These are phyloP conservation scores for Alaudala cheleensis DNA, from an alignment of 2,113 vertebrate genomes.

Conservation along the genomic window DNA sequence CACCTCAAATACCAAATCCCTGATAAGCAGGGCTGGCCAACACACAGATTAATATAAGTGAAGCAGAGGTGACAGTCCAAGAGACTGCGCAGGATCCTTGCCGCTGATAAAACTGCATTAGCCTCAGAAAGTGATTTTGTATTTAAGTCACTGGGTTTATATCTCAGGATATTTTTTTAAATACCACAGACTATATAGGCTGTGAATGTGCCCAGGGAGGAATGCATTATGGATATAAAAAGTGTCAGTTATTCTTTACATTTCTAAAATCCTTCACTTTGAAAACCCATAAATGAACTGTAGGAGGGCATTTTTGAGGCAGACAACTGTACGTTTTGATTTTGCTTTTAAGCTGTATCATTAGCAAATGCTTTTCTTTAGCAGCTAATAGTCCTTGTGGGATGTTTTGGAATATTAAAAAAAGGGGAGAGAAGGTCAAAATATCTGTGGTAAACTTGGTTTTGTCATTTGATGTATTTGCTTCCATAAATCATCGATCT, in stretches of 20 bases:
- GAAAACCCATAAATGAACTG: constrained; percentile 42
- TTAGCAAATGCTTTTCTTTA: constrained; percentile 56
- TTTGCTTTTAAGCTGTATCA: constrained; percentile 42
- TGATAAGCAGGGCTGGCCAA: neutral
- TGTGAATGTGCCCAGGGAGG: constrained; percentile 25
- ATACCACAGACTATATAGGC: neutral
- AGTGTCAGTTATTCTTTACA: constrained; percentile 56
- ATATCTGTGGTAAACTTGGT: neutral
- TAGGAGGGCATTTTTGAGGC: constrained; percentile 28
- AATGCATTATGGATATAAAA: constrained; percentile 55
- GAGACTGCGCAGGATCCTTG: neutral
- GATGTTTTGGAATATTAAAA: neutral
- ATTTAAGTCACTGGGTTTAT: neutral
- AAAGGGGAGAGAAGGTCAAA: neutral
- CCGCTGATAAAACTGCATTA: neutral
- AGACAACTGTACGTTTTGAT: constrained; percentile 28
- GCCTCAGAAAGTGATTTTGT: neutral
- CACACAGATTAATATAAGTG: constrained; percentile 21
- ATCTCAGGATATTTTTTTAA: constrained; percentile 3
- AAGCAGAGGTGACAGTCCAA: constrained; percentile 1
- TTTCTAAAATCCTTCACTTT: constrained; percentile 53
- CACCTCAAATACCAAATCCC: neutral
- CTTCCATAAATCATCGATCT: neutral
- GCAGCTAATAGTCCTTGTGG: neutral
- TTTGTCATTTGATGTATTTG: neutral